Conservation (phyloP, 2,888 invertebrate species). For the Panopea generosa region DNA sequence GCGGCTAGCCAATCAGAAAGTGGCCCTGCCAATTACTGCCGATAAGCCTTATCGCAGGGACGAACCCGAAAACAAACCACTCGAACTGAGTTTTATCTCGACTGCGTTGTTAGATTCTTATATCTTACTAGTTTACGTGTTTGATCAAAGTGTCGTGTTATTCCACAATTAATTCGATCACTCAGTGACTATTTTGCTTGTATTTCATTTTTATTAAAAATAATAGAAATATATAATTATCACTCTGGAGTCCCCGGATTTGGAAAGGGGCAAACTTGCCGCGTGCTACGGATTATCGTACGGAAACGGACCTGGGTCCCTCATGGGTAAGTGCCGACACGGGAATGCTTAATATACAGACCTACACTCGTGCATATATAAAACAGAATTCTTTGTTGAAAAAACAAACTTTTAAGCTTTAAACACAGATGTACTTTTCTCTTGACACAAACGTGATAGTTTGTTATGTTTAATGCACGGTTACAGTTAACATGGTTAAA, state of each 20-base stretch:
- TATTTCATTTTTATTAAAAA: not conserved
- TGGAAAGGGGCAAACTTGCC: constrained; percentile 54
- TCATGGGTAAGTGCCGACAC: constrained; percentile 65
- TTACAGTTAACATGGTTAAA: too few relatives aligned
- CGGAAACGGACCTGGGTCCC: constrained; percentile 35
- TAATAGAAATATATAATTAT: not conserved
- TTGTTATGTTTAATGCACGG: too few relatives aligned
- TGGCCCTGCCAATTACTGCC: constrained; percentile 39
- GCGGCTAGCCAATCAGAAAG: constrained; percentile 22
- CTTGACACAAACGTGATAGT: too few relatives aligned
- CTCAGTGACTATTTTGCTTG: not conserved
- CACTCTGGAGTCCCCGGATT: constrained; percentile 54
- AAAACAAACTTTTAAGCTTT: too few relatives aligned
- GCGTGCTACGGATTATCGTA: constrained; percentile 58
- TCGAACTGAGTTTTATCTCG: constrained; percentile 40
- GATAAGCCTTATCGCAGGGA: constrained; percentile 54
- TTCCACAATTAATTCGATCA: not conserved
- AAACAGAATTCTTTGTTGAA: too few relatives aligned
- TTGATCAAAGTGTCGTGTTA: not conserved
- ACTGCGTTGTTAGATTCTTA: constrained; percentile 42
- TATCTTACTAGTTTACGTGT: constrained; percentile 28
- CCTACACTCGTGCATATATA: too few relatives aligned
- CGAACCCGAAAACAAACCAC: constrained; percentile 9
- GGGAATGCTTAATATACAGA: too few relatives aligned
- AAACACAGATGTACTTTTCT: too few relatives aligned